Evolutionary conservation across 2,113 vertebrate genomes (phyloP).

Genomic region (Bufo bufo): DNA sequence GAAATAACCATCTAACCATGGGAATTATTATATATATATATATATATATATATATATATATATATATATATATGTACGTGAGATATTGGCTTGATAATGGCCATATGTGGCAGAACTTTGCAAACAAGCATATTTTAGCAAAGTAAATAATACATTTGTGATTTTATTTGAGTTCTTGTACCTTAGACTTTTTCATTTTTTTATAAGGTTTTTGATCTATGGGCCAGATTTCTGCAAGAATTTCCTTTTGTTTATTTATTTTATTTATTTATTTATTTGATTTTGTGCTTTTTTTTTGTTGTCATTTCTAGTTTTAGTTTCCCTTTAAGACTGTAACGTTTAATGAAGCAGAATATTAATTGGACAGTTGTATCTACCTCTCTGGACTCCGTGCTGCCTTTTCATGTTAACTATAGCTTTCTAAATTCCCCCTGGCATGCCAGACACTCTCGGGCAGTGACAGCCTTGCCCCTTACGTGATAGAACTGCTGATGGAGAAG

Average conservation of each 20-base stretch:
- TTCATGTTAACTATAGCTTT: slow-evolving; percentile 66
- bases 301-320: neutral
- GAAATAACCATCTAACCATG: no score
- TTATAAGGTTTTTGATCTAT: neutral
- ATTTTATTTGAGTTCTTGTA: no score
- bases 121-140: no score
- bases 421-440: slow-evolving; percentile 13
- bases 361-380: neutral
- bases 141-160: no score
- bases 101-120: no score
- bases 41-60: no score
- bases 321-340: neutral
- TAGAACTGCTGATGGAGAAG: slow-evolving; percentile 39
- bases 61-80: no score
- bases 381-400: slow-evolving; percentile 48
- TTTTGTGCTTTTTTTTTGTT: neutral
- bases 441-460: slow-evolving; percentile 9
- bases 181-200: no score
- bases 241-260: neutral
- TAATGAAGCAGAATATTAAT: neutral
- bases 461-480: slow-evolving; percentile 18
- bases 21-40: no score
- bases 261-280: no score
- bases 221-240: neutral
- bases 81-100: no score